A percentile compares a stretch with the other conserved stretches of the same genome.
phyloP scores from a whole-genome alignment of 2,888 invertebrate genomes.

The Cosmia pyralina region DNA sequence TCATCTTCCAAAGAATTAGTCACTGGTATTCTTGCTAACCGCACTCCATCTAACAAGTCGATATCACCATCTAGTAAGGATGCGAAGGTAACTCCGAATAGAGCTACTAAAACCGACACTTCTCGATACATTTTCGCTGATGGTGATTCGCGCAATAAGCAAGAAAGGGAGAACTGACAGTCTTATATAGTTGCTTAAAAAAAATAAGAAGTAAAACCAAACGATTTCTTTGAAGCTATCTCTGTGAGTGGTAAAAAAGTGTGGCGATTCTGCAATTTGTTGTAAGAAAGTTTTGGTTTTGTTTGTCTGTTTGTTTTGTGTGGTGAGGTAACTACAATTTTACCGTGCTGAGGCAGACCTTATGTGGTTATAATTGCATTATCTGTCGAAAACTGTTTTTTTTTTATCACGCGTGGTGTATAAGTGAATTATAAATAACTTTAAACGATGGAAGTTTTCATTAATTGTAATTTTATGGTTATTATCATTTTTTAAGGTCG shows the following conservation, averaged over 20 bases:
- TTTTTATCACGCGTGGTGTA: fast-evolving
- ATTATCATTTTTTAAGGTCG: no score
- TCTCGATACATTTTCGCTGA: conserved; percentile 83
- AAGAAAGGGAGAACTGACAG: conserved; percentile 77
- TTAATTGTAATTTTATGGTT: not conserved
- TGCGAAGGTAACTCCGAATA: conserved; percentile 70
- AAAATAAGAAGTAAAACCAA: conserved; percentile 81
- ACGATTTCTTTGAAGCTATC: conserved; percentile 77
- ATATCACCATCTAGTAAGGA: conserved; percentile 88
- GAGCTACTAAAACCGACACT: conserved; percentile 68
- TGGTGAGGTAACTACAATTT: no score
- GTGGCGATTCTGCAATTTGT: conserved; percentile 61
- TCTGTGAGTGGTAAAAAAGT: conserved; percentile 69
- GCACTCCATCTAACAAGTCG: conserved; percentile 91
- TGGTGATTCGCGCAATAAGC: conserved; percentile 81
- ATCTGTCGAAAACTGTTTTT: not conserved
- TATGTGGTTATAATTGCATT: not conserved
- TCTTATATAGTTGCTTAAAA: conserved; percentile 77
- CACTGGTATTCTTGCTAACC: conserved; percentile 89
- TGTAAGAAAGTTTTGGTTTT: conserved; percentile 41
- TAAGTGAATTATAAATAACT: not conserved
- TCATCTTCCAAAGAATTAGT: conserved; percentile 87
- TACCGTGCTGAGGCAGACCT: not conserved
- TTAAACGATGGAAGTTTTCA: not conserved
- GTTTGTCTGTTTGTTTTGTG: conserved; percentile 55